Evolutionary conservation across 2,113 vertebrate species (phyloP).

Genomic region (Chlorodrepanis virens): DNA sequence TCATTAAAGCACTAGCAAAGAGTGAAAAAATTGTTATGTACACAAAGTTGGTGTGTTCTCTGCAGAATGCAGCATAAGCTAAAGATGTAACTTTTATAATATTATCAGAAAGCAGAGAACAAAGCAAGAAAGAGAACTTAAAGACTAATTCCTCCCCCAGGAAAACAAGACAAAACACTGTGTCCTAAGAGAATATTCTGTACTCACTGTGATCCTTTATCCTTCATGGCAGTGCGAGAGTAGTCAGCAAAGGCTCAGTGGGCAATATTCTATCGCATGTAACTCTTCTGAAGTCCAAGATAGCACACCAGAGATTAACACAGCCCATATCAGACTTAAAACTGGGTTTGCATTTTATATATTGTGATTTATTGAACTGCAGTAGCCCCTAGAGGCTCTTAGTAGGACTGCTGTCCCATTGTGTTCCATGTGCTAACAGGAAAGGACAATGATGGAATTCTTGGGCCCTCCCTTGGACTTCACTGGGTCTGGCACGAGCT

Average conservation of each 20-base stretch:
- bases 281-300: neutral
- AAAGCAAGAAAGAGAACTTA: neutral
- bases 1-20: neutral
- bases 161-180: neutral
- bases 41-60: neutral
- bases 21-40: neutral
- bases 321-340: neutral
- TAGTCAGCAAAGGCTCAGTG: neutral
- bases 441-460: neutral
- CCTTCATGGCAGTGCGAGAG: fast-evolving
- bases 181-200: neutral
- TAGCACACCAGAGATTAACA: neutral
- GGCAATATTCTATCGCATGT: neutral
- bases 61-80: neutral
- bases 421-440: neutral
- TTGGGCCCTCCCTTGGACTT: neutral
- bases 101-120: neutral
- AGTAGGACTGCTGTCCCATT: conserved; percentile 1
- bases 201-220: neutral
- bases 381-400: conserved; percentile 52
- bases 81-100: neutral
- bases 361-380: conserved; percentile 21
- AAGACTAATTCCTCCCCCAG: neutral
- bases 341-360: neutral
- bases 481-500: neutral